Evolutionary conservation across 2,888 invertebrate genomes (phyloP).

Genomic region (Vandiemenella viatica): DNA sequence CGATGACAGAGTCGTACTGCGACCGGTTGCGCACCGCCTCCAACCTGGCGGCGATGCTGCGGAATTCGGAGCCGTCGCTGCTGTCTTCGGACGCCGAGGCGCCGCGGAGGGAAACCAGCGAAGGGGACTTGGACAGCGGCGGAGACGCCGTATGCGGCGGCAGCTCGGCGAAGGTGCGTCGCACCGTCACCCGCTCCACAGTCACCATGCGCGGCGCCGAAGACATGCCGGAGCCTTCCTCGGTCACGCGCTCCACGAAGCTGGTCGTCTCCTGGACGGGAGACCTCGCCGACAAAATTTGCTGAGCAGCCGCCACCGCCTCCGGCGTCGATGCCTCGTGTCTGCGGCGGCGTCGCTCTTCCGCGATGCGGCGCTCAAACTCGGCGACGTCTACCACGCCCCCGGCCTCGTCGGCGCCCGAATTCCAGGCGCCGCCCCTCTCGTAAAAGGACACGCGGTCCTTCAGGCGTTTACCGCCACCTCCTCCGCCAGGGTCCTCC

Average conservation of each 20-base stretch:
- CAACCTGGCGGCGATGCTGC: constrained; percentile 47
- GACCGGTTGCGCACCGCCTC: constrained; percentile 65
- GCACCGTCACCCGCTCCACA: background rate
- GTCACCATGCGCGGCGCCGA: background rate
- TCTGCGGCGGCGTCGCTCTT: constrained; percentile 25
- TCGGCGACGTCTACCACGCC: constrained; percentile 40
- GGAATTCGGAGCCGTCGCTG: constrained; percentile 29
- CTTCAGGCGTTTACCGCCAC: constrained; percentile 30
- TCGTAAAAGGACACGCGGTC: constrained; percentile 69
- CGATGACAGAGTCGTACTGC: constrained; percentile 76
- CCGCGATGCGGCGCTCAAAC: constrained; percentile 39
- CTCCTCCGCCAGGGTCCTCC: constrained; percentile 28
- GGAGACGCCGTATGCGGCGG: background rate
- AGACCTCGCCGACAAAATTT: background rate
- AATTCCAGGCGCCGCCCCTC: constrained; percentile 57
- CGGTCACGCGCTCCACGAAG: background rate
- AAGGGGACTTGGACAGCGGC: constrained; percentile 34
- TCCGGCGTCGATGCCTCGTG: constrained; percentile 30
- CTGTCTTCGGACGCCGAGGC: constrained; percentile 40
- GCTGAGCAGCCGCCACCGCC: constrained; percentile 17
- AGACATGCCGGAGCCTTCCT: background rate
- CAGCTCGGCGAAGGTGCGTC: background rate
- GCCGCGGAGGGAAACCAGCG: constrained; percentile 33
- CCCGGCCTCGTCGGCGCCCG: constrained; percentile 20
- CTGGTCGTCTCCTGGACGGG: background rate